phyloP scores from a whole-genome alignment of 2,888 invertebrate genomes.

The Saturnia pavonia region DNA sequence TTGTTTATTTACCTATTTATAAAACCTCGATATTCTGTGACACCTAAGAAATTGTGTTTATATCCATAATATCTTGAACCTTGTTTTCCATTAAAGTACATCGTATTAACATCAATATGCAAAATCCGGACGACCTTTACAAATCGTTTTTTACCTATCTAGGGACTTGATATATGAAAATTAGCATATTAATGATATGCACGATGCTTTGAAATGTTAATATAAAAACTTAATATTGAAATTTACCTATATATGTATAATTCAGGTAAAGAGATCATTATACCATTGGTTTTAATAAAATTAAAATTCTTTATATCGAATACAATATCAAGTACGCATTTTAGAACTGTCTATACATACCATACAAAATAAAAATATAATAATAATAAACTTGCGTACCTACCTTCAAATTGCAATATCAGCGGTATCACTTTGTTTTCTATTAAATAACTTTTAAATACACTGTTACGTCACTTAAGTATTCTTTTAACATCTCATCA shows the following conservation, averaged over 20 bases:
- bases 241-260: neutral
- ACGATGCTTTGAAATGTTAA: neutral
- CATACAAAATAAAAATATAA: too few relatives aligned
- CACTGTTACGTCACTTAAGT: conserved; percentile 15
- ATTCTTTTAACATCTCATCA: conserved; percentile 21
- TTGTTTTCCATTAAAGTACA: conserved; percentile 11
- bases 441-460: neutral
- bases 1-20: neutral
- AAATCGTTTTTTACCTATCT: conserved; percentile 3
- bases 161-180: neutral
- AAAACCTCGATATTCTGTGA: neutral
- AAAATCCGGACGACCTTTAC: conserved; percentile 7
- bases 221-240: neutral
- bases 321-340: too few relatives aligned
- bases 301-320: neutral
- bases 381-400: neutral
- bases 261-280: neutral
- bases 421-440: conserved; percentile 1
- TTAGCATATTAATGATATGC: neutral
- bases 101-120: conserved; percentile 4
- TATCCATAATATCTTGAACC: neutral
- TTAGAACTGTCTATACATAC: too few relatives aligned
- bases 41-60: neutral
- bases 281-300: neutral
- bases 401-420: conserved; percentile 14